A percentile compares a stretch with the other conserved stretches of the same genome.
These are phyloP conservation scores for Tortricodes alternella DNA, from an alignment of 2,888 invertebrate species.

Conservation along the genomic window DNA sequence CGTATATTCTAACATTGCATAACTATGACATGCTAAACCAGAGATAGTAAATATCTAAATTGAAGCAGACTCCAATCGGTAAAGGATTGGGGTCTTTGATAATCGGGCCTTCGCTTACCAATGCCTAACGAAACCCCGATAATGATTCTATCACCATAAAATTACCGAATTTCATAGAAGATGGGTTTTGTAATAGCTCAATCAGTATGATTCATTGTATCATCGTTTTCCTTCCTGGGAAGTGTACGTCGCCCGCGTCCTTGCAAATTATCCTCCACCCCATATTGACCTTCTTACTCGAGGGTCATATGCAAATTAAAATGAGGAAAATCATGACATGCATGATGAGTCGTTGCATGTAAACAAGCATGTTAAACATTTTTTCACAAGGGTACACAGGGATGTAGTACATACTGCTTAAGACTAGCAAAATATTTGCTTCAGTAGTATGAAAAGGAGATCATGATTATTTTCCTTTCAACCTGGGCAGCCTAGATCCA, in stretches of 20 bases:
- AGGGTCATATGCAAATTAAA: conserved; percentile 21
- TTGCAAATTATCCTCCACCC: conserved; percentile 20
- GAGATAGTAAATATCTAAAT: not conserved
- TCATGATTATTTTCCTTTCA: not conserved
- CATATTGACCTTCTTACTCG: conserved; percentile 3
- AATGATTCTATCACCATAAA: not conserved
- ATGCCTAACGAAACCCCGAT: not conserved
- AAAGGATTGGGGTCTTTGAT: not conserved
- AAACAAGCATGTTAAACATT: too few species aligned
- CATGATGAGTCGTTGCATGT: conserved; percentile 13
- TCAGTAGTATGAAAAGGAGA: not conserved
- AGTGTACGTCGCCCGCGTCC: conserved; percentile 13
- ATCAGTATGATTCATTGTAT: not conserved
- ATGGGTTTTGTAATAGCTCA: not conserved
- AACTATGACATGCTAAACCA: too few species aligned
- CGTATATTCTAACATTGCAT: too few species aligned
- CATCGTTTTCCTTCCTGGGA: conserved; percentile 6
- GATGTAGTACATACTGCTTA: not conserved
- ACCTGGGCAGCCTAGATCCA: not conserved
- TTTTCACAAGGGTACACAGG: too few species aligned
- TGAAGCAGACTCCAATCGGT: not conserved
- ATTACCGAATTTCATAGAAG: not conserved
- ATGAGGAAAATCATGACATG: conserved; percentile 19
- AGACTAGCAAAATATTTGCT: not conserved
- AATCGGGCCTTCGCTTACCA: not conserved